These are phyloP conservation scores for Mixornis gularis DNA, from an alignment of 2,113 vertebrate species.

Conservation along the genomic window DNA sequence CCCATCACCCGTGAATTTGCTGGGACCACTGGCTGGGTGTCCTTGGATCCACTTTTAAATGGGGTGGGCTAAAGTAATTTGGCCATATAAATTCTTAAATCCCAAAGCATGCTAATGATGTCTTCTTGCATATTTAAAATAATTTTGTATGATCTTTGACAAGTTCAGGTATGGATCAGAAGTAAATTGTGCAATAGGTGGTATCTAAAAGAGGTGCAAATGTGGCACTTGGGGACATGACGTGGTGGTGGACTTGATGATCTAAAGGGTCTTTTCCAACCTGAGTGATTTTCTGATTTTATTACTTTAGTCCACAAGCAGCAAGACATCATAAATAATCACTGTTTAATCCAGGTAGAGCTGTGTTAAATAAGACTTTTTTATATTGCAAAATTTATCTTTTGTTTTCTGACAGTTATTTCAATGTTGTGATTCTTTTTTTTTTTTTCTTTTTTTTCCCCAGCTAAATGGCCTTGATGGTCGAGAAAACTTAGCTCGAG, in stretches of 20 bases:
- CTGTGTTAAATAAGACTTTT: background rate
- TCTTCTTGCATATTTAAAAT: background rate
- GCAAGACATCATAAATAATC: background rate
- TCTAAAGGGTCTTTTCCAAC: background rate
- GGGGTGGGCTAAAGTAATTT: background rate
- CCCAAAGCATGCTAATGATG: background rate
- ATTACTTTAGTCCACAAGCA: background rate
- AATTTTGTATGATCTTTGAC: background rate
- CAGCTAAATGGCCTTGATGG: constrained; percentile 82
- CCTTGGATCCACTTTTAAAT: background rate
- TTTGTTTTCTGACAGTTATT: background rate
- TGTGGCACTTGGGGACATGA: background rate
- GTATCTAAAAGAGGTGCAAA: background rate
- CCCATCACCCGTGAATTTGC: background rate
- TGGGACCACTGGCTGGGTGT: background rate
- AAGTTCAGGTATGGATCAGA: background rate
- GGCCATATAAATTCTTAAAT: background rate
- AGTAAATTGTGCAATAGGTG: background rate
- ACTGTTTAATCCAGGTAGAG: background rate
- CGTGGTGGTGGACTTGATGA: background rate
- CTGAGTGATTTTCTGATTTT: background rate
- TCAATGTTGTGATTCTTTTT: background rate
- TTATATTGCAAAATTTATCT: background rate
- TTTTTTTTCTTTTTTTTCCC: background rate
- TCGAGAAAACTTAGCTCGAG: constrained; percentile 80